Percentiles rank a stretch among this genome's conserved stretches.
Evolutionary conservation across 2,888 invertebrate species (phyloP).

Genomic region (Tortrix viridana): DNA sequence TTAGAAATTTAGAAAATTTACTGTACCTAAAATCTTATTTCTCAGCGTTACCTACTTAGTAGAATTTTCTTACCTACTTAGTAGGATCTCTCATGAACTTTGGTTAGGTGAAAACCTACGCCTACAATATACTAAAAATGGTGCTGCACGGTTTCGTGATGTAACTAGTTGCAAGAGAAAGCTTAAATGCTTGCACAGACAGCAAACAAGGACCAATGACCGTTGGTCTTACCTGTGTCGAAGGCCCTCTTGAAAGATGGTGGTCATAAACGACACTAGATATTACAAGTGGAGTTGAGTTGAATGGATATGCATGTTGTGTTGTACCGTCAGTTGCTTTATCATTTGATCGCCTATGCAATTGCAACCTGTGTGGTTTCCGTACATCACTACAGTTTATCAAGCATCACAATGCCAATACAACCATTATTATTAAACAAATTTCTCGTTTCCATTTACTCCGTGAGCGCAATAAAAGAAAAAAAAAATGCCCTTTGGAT

Average conservation of each 20-base stretch:
- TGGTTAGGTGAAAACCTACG: too few species aligned
- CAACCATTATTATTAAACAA: too few species aligned
- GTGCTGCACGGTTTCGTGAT: slow-evolving; percentile 11
- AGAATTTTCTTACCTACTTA: too few species aligned
- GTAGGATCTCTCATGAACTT: too few species aligned
- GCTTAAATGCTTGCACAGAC: slow-evolving; percentile 14
- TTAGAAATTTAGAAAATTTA: too few species aligned
- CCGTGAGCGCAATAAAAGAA: background rate
- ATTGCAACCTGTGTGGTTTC: too few species aligned
- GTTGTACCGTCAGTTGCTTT: background rate
- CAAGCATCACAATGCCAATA: too few species aligned
- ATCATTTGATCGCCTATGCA: background rate
- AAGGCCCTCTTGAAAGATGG: slow-evolving; percentile 18
- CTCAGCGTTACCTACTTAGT: too few species aligned
- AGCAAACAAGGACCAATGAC: slow-evolving; percentile 26
- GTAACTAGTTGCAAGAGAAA: slow-evolving; percentile 34
- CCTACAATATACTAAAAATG: slow-evolving; percentile 3
- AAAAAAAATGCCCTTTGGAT: background rate
- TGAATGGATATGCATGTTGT: background rate
- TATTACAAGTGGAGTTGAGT: slow-evolving; percentile 3
- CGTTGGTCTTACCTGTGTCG: slow-evolving; percentile 13
- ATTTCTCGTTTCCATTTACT: too few species aligned
- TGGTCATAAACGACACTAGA: background rate
- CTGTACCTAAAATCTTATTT: too few species aligned
- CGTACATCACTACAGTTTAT: too few species aligned